Base-by-base conservation (phyloP, 1,140 invertebrate genomes). In the Orussus abietinus region DNA sequence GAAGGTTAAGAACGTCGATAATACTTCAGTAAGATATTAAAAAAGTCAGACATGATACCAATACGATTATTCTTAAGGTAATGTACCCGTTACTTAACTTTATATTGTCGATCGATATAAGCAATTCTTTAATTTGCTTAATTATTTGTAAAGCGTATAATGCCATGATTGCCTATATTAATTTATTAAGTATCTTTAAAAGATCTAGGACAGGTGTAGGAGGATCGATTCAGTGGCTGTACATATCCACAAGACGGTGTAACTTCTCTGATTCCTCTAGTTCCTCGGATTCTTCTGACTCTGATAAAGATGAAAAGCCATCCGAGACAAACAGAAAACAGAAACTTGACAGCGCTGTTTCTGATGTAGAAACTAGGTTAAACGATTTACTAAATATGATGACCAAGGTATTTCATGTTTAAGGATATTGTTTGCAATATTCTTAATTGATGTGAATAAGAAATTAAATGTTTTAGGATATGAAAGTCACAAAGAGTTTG, bases 251-350 rank as follows among this genome's bases (percentile, higher is more conserved):
- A 19, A 38, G 40, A 37, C 47, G n/a, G n/a, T 58, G 17, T 21
- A 20, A 32, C 28, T 6, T 44, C 21, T 37, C 42, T 2, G 45
- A 42, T 26, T 54, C 53, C 32, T 55, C 55, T 7, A 58, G 57
- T 3, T 58, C 56, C 5, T 53, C 53, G n/a, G 51, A 59, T 31
- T 64, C 60, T 11, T 59, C 54, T 15, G 59, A 64, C 51, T 57
- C 51, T n/a, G 54, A 62, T 37, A 41, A 37, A 13, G 51, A 57
- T 12, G 17, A 43, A 39, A 35, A 17, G 5, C 39, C 30, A 3
- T 31, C 40, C 3, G 31, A 37, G 22, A 43, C 35, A 29, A 49
- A 35, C 18, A 34, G 11, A 35, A 47, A 39, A 25, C 25, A 37
- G 26, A 34, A 46, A 12, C 19, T 34, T 7, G 14, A 34, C 22